phyloP scores from a whole-genome alignment of 2,113 vertebrate genomes.

The Atherinomorus stipes region DNA sequence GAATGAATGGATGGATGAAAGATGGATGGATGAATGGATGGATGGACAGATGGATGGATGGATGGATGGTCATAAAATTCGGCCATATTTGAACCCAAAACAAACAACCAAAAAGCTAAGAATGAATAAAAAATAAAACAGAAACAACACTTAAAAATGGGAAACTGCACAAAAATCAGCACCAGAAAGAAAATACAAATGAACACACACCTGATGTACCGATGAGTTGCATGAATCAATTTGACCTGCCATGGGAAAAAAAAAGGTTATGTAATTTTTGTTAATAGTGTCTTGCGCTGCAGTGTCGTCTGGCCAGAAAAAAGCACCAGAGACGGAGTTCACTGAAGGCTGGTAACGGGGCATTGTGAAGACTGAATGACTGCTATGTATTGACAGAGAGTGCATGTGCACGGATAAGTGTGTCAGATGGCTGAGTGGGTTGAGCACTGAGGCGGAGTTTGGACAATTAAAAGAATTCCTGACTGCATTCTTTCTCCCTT shows the following conservation, averaged over 20 bases:
- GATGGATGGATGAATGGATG: no score
- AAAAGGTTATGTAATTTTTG: slow-evolving; percentile 20
- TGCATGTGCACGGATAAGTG: slow-evolving; percentile 15
- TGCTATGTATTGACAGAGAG: slow-evolving; percentile 46
- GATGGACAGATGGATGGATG: no score
- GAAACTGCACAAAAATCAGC: no score
- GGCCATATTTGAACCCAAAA: no score
- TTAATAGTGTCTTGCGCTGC: neutral
- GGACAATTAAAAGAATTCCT: slow-evolving; percentile 72
- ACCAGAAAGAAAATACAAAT: neutral
- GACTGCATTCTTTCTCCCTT: slow-evolving; percentile 65
- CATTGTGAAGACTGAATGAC: slow-evolving; percentile 54
- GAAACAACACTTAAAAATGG: no score
- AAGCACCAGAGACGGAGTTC: slow-evolving; percentile 15
- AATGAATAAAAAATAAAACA: no score
- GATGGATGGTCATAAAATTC: no score
- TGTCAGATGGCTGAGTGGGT: slow-evolving; percentile 50
- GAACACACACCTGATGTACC: neutral
- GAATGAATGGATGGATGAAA: no score
- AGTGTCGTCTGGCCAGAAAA: slow-evolving; percentile 17
- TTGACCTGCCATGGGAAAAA: slow-evolving; percentile 30
- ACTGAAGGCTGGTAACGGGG: slow-evolving; percentile 24
- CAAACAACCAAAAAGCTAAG: no score
- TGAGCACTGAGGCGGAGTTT: slow-evolving; percentile 54
- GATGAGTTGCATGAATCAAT: slow-evolving; percentile 13